Evolutionary conservation across 2,113 vertebrate genomes (phyloP).

Genomic region (Rhinogobius similis): DNA sequence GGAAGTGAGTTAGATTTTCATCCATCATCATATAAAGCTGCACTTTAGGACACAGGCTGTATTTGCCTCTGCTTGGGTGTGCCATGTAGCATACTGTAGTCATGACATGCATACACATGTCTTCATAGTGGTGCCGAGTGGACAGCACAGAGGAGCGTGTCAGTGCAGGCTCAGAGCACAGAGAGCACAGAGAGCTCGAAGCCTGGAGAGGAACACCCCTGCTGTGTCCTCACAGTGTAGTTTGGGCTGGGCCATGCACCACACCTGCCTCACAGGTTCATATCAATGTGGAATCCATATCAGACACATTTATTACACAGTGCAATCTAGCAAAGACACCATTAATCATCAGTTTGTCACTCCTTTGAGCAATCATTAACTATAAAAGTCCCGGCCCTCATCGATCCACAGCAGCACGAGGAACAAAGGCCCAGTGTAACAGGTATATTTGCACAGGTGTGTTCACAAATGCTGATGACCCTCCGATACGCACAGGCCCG

Average conservation of each 20-base stretch:
- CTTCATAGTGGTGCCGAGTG: neutral
- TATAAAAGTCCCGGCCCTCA: conserved; percentile 28
- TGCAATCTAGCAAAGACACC: neutral
- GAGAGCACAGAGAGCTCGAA: too few species aligned
- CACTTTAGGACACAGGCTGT: neutral
- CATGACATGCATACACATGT: conserved; percentile 1
- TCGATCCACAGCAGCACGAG: conserved; percentile 37
- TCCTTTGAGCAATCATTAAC: conserved; percentile 64
- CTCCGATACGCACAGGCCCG: neutral
- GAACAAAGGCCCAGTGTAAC: conserved; percentile 21
- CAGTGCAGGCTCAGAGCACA: conserved; percentile 34
- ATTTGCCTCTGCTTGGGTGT: neutral
- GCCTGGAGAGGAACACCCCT: too few species aligned
- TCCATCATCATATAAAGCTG: neutral
- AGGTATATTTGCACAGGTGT: conserved; percentile 51
- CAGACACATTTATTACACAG: conserved; percentile 21
- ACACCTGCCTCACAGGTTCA: neutral
- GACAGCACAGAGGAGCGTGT: conserved; percentile 20
- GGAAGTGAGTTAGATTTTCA: neutral
- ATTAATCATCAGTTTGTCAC: conserved; percentile 55
- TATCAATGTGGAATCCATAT: conserved; percentile 6
- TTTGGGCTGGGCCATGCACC: neutral
- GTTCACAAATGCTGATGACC: conserved; percentile 23
- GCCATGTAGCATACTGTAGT: neutral
- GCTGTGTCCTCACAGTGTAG: neutral